Conservation (phyloP, 2,113 vertebrate species). For the Bambusicola thoracicus region DNA sequence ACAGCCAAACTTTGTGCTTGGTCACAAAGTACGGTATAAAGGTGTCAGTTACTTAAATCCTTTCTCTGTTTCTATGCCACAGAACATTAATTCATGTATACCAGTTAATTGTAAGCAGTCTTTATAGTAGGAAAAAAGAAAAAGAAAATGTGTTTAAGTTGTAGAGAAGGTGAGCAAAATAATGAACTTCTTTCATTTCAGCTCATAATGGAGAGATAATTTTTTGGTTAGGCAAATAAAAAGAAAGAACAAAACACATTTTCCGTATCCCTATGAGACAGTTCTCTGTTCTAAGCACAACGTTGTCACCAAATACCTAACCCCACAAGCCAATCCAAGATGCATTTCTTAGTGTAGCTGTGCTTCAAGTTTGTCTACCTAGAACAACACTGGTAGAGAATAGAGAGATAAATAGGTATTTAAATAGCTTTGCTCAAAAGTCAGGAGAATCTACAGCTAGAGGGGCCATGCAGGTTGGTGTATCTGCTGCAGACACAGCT, state of each 20-base stretch:
- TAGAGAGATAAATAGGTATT: neutral
- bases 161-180: neutral
- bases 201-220: neutral
- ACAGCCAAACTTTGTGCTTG: neutral
- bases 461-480: neutral
- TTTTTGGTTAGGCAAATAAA: neutral
- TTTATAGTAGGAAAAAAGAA: conserved; percentile 10
- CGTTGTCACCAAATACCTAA: neutral
- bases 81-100: neutral
- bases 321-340: neutral
- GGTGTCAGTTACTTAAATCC: neutral
- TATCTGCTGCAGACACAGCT: neutral
- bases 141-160: neutral
- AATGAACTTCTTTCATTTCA: neutral
- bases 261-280: neutral
- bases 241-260: neutral
- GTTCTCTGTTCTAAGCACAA: neutral
- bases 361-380: neutral
- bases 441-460: neutral
- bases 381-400: neutral
- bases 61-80: neutral
- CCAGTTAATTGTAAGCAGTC: neutral
- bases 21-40: neutral
- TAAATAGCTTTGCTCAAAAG: neutral
- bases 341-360: neutral